Base-by-base conservation (phyloP, 2,888 invertebrate species). In the Hydroisotoma schaefferi region DNA sequence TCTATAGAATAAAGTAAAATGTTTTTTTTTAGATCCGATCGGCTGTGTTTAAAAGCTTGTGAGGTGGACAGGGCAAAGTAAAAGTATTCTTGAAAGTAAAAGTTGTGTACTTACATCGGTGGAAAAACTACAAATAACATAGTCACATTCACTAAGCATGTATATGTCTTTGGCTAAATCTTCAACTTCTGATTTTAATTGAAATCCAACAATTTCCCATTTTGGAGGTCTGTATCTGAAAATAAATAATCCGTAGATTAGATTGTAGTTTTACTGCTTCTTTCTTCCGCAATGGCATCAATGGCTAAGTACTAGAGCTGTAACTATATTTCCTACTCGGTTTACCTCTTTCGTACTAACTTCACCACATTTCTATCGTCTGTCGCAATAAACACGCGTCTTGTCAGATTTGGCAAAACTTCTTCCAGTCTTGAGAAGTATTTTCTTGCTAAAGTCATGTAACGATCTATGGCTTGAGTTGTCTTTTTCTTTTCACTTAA, bases 101-200 rank as follows among this genome's bases (percentile, higher is more conserved):
- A n/a, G n/a, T n/a, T 52, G 5, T 6, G 25, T 18, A 48, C 58
- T 63, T 56, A 68, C 68, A 49, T 68, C 65, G 15, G 63, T 55
- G 10, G 68, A 61, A 40, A 55, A 65, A 27, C 60, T 64, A 37
- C 68, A 68, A 23, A 68, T 51, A 10, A 61, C 58, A 26, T 59
- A 61, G 26, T 63, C 57, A 49, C 68, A 68, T 49, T 61, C 57
- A 5, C 59, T 48, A 4, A 68, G 53, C 25, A 68, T 52, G 25
- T 49, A 61, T 27, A 68, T 61, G 53, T 68, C 68, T 44, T 63
- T 65, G 5, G 63, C 52, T 12, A 68, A 58, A 40, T 68, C 63
- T 40, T 68, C 68, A 8, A 55, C 43, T 8, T 68, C 63, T 6
- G 54, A 53, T 44, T 61, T 58, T 27, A 61, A 37, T 33, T 61